phyloP scores from a whole-genome alignment of 2,888 invertebrate genomes.

The Eupithecia insigniata region DNA sequence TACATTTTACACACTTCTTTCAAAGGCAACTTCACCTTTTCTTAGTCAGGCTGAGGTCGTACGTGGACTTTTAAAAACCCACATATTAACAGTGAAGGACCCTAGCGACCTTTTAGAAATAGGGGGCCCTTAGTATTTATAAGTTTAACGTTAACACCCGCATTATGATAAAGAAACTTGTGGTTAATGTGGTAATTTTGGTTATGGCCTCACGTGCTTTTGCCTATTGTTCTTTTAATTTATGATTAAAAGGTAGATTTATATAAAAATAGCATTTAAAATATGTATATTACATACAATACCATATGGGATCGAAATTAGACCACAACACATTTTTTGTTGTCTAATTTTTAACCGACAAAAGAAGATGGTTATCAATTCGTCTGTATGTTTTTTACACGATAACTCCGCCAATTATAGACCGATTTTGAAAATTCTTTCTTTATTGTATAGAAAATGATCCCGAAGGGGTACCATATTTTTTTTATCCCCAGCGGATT shows the following conservation, averaged over 20 bases:
- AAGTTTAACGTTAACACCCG: constrained; percentile 50
- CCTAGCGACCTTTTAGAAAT: constrained; percentile 62
- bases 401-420: too few relatives aligned
- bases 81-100: constrained; percentile 48
- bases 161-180: constrained; percentile 50
- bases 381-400: too few relatives aligned
- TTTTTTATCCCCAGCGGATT: too few relatives aligned
- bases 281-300: too few relatives aligned
- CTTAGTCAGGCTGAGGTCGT: not conserved
- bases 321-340: not conserved
- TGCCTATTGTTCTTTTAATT: constrained; percentile 23
- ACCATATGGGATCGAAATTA: not conserved
- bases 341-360: too few relatives aligned
- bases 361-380: too few relatives aligned
- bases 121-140: constrained; percentile 57
- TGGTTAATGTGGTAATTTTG: constrained; percentile 16
- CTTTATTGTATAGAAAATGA: too few relatives aligned
- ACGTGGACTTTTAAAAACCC: constrained; percentile 50
- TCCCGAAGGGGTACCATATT: too few relatives aligned
- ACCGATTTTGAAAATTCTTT: too few relatives aligned
- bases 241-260: constrained; percentile 1
- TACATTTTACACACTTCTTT: too few relatives aligned
- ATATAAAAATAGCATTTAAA: not conserved
- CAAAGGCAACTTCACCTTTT: not conserved
- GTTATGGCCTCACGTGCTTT: constrained; percentile 19